Evolutionary conservation across 2,113 vertebrate species (phyloP), one percentile per base, ranked within the genome.

Genomic region (Cochlearius cochlearius): DNA sequence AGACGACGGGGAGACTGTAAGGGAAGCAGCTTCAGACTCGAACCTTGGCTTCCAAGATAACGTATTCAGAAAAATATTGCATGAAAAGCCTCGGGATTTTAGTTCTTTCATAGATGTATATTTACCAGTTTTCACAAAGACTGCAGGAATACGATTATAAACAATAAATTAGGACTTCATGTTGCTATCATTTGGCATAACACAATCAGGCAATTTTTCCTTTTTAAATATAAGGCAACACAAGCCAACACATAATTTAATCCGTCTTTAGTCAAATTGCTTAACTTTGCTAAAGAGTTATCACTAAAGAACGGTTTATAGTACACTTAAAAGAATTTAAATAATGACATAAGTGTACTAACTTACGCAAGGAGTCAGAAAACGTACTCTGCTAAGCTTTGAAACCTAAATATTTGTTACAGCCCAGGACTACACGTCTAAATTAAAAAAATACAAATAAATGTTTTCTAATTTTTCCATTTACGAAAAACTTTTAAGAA

Each of bases 381-480:
- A 95, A 98, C 95, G 78, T 64, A 96, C 88, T 94, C 98, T 98
- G 98, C 98, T 97, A 99, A 99, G 98, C 98, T 98, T 97, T 97
- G 98, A 98, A 98, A 98, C 98, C 96, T 97, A 92, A 95, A 95
- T 95, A 96, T 97, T 98, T 94, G 96, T 98, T 98, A 99, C 98
- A 98, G 98, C 98, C 98, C 98, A 98, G 98, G 98, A 98, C 98
- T 99, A 99, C 98, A 98, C 97, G 93, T 98, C 98, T 98, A 98
- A 97, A 98, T 97, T 96, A 98, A 99, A 98, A 99, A 98, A 97
- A 98, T 97, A 98, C 98, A 98, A 97, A 97, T 98, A 99, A 99
- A 98, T 97, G 98, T 98, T 92, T 97, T 98, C 98, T 97, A 98
- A 96, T 96, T 98, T 97, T 97, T 96, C 98, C 98, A 95, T 97